Base-by-base conservation (phyloP, 2,888 invertebrate genomes). In the Leucoptera coffeella region DNA sequence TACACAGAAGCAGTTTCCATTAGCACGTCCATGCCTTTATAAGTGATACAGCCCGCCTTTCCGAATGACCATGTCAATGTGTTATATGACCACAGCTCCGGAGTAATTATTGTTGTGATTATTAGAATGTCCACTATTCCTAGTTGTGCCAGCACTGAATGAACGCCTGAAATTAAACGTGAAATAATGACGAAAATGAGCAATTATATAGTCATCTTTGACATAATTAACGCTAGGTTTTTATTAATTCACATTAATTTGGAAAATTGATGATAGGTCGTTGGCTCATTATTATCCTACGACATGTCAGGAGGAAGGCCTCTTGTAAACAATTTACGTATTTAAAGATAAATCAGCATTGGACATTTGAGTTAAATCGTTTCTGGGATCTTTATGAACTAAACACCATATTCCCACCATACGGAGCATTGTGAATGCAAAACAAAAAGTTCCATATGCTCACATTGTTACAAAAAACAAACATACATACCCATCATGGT, bases 1-100 rank as follows among this genome's bases (percentile, higher is more conserved):
- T 78, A 79, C 9, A 74, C 45, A 3, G 67, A 60, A n/a, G 74
- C 62, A 3, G 75, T 73, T 25, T 75, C 72, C 2, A 67, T 51
- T 25, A 79, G 58, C 19, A 75, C 65, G 44, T 69, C 75, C 11
- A 69, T 41, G 19, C 78, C 78, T 34, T 73, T 50, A 44, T 73
- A 77, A 2, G 72, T 47, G 27, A 62, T 54, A 42, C 78, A 80
- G 28, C 59, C 47, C 25, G 51, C 50, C 20, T 43, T 42, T 12
- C 75, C 62, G 35, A 75, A 69, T 15, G 43, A 43, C 78, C 78
- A 78, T 21, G 64, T 59, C 35, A 56, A 52, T 26, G 45, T 40
- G 38, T 74, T 73, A 25, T 58, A 51, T 4, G 67, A 61, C 58
- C 74, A 69, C 32, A 77, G 41, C 47, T 79, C 78, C 17, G 71